phyloP scores from a whole-genome alignment of 2,888 invertebrate species.

The Acanthosepion pharaonis region DNA sequence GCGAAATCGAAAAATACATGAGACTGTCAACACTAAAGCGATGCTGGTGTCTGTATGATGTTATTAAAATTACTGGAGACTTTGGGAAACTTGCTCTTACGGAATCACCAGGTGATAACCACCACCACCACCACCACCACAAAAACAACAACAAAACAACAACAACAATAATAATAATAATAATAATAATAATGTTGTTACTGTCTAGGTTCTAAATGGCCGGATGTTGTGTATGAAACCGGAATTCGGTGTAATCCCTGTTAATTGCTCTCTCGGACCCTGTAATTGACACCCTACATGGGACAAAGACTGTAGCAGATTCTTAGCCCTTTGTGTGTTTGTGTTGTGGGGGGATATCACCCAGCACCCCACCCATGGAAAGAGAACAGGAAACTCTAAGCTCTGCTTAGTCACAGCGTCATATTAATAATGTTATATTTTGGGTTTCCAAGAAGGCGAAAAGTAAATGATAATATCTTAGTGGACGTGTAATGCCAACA shows the following conservation, averaged over 20 bases:
- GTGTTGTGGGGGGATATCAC: neutral
- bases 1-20: too few species aligned
- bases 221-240: neutral
- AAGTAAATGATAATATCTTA: neutral
- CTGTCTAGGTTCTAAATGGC: neutral
- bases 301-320: neutral
- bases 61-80: too few species aligned
- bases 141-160: neutral
- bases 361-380: neutral
- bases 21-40: too few species aligned
- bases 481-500: neutral
- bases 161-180: conserved; percentile 15
- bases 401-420: neutral
- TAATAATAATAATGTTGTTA: neutral
- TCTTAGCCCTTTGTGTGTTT: neutral
- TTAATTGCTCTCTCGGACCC: neutral
- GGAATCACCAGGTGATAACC: too few species aligned
- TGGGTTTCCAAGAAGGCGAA: neutral
- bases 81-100: too few species aligned
- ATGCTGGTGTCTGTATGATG: too few species aligned
- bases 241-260: neutral
- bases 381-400: neutral
- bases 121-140: too few species aligned
- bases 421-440: conserved; percentile 21
- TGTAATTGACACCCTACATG: neutral